These are phyloP conservation scores for Hylaea fasciaria DNA, from an alignment of 2,888 invertebrate species.

Conservation along the genomic window DNA sequence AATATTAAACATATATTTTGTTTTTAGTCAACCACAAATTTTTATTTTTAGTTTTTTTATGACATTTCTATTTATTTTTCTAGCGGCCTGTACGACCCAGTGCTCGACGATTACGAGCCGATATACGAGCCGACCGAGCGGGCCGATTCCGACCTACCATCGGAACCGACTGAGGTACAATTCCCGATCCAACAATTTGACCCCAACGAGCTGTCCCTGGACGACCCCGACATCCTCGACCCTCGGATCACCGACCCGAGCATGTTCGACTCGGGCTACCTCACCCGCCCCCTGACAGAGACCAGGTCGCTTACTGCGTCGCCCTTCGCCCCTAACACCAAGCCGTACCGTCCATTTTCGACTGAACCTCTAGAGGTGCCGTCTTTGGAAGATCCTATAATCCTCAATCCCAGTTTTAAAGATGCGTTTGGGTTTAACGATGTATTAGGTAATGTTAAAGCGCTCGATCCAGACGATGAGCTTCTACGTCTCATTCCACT, in stretches of 20 bases:
- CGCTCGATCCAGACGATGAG: slow-evolving; percentile 25
- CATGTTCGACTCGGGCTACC: slow-evolving; percentile 30
- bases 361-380: slow-evolving; percentile 68
- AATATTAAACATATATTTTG: too few relatives aligned
- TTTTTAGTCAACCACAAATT: too few relatives aligned
- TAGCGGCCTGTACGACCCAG: slow-evolving; percentile 79
- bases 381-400: slow-evolving; percentile 70
- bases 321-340: slow-evolving; percentile 57
- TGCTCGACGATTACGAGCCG: slow-evolving; percentile 72
- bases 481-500: slow-evolving; percentile 40
- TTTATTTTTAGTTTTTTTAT: slow-evolving; percentile 12
- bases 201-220: slow-evolving; percentile 30
- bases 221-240: slow-evolving; percentile 27
- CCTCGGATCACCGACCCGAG: slow-evolving; percentile 30
- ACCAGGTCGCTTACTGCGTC: slow-evolving; percentile 62
- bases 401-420: slow-evolving; percentile 66
- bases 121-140: slow-evolving; percentile 68
- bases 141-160: slow-evolving; percentile 73
- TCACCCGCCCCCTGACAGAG: slow-evolving; percentile 35
- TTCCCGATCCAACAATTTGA: slow-evolving; percentile 26
- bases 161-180: slow-evolving; percentile 72
- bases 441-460: slow-evolving; percentile 48
- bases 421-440: slow-evolving; percentile 59
- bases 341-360: slow-evolving; percentile 71
- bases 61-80: slow-evolving; percentile 46